These are phyloP conservation scores for Eupithecia exiguata DNA, from an alignment of 2,888 invertebrate species.

Conservation along the genomic window DNA sequence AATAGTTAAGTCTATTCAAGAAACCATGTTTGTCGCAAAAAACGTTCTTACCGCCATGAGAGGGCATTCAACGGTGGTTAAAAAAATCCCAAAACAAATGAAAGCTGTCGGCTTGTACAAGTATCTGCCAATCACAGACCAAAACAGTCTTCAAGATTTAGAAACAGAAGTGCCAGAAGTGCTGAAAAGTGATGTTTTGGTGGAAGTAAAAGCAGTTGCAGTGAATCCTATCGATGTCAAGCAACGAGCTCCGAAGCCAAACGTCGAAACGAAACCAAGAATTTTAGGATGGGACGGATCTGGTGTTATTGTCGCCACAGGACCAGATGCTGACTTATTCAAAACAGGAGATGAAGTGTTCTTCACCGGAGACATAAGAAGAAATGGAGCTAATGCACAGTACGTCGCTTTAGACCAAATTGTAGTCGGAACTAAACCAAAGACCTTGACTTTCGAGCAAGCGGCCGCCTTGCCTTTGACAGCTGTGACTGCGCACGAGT, in stretches of 20 bases:
- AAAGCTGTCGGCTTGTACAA: slow-evolving; percentile 74
- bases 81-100: slow-evolving; percentile 69
- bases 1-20: slow-evolving; percentile 12
- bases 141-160: slow-evolving; percentile 68
- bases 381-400: slow-evolving; percentile 71
- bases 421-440: slow-evolving; percentile 67
- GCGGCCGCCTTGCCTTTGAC: slow-evolving; percentile 76
- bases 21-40: slow-evolving; percentile 32
- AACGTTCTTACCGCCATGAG: slow-evolving; percentile 27
- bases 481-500: slow-evolving; percentile 69
- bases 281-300: slow-evolving; percentile 77
- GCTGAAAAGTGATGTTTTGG: slow-evolving; percentile 62
- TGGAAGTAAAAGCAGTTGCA: slow-evolving; percentile 72
- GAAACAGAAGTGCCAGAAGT: slow-evolving; percentile 65
- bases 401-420: slow-evolving; percentile 69
- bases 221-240: slow-evolving; percentile 77
- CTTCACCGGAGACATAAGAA: slow-evolving; percentile 67
- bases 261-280: slow-evolving; percentile 59
- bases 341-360: slow-evolving; percentile 74
- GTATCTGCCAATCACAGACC: slow-evolving; percentile 71
- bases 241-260: slow-evolving; percentile 67
- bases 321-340: slow-evolving; percentile 56
- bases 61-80: slow-evolving; percentile 42
- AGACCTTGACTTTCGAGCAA: slow-evolving; percentile 69
- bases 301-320: slow-evolving; percentile 68